Evolutionary conservation across 2,113 vertebrate species (phyloP), one percentile per base, ranked within the genome.

Genomic region (Electrona antarctica): DNA sequence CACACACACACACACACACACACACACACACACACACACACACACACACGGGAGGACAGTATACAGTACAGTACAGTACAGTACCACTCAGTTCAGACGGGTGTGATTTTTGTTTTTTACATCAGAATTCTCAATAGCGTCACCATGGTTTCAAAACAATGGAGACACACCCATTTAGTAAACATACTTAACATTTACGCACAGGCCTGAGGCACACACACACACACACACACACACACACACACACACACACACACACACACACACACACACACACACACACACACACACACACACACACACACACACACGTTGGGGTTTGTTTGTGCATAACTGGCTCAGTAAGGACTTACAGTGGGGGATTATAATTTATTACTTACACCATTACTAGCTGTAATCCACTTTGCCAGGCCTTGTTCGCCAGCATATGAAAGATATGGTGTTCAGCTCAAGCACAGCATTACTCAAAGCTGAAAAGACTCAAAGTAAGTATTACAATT

Each of bases 361-460:
- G 79, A 87, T 86, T 87, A 85, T 56, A 13, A 79, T 87, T 86
- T 85, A 78, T 79, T 77, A 80, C 73, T 78, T 79, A 76, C 74
- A 72, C 67, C 59, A 50, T 71, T 60, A 59, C 55, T 45, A 51
- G 58, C 33, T 75, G 62, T 85, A 85, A 88, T 88, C 86, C 83
- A 82, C 75, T 85, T 84, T 77, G 75, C 76, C 66, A 55, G 64
- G 0, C 48, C 11, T 21, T 83, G 68, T 79, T 77, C 71, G 67
- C 76, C 79, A 81, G 78, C 64, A 77, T 58, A 14, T 10, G 15
- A 29, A 57, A 56, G 69, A 55, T 9, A 74, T 7, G 54, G 69
- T 45, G 47, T 33, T 12, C 15, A 71, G 10, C 11, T 61, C 46
- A 68, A 67, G 65, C 21, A 21, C 56, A 64, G 46, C 71, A 69